Conservation (phyloP, 2,797 vertebrate species). For the Dryobates pubescens region DNA sequence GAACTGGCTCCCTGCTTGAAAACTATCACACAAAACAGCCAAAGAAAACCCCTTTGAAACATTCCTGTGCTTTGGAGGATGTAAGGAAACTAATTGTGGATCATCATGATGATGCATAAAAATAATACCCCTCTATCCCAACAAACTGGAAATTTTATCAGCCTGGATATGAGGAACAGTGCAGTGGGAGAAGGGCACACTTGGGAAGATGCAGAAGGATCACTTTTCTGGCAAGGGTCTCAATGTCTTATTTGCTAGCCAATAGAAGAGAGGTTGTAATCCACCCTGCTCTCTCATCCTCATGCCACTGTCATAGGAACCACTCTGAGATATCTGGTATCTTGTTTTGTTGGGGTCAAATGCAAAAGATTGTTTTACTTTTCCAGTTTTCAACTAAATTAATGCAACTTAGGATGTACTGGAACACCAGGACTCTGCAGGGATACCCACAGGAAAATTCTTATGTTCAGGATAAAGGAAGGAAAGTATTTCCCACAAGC, state of each 20-base stretch:
- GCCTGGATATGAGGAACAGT: neutral
- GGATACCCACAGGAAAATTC: neutral
- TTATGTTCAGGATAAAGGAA: neutral
- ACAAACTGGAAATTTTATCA: neutral
- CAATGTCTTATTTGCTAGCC: neutral
- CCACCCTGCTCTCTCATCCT: neutral
- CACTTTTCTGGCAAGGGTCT: neutral
- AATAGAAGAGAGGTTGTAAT: neutral
- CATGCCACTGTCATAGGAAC: neutral
- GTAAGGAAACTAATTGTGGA: constrained; percentile 39
- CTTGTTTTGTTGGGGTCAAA: neutral
- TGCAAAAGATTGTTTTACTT: neutral
- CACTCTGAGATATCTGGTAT: neutral
- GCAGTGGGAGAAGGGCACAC: neutral
- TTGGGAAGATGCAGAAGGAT: neutral
- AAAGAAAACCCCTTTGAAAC: constrained; percentile 69
- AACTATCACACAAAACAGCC: constrained; percentile 56
- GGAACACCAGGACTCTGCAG: neutral
- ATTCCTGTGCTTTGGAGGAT: constrained; percentile 32
- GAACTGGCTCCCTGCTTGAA: constrained; percentile 61
- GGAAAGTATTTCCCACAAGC: neutral
- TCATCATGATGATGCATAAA: neutral
- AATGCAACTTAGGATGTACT: neutral
- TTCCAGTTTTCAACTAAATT: neutral
- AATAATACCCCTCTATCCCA: neutral